A percentile compares a stretch with the other conserved stretches of the same genome.
phyloP scores from a whole-genome alignment of 2,113 vertebrate genomes.

The Oenanthe oenanthe region DNA sequence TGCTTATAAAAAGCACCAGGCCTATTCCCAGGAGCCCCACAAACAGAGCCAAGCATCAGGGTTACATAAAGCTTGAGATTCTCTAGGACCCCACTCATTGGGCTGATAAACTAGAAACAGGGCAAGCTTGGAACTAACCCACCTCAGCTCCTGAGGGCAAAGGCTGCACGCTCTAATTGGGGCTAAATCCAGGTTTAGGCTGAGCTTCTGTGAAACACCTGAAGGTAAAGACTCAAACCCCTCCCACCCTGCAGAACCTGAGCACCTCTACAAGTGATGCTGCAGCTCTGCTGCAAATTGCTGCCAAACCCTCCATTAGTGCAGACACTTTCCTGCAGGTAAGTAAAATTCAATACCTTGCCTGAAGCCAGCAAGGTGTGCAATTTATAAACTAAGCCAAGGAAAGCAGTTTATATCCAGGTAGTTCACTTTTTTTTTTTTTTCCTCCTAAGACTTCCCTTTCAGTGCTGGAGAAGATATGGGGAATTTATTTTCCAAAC shows the following conservation, averaged over 20 bases:
- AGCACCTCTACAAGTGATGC: not conserved
- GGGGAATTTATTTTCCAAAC: not conserved
- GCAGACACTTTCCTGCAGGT: not conserved
- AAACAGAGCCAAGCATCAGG: not conserved
- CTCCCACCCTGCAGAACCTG: accelerated
- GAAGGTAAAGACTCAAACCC: not conserved
- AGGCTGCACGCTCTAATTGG: accelerated
- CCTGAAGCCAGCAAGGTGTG: not conserved
- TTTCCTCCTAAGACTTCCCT: not conserved
- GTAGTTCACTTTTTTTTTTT: not conserved
- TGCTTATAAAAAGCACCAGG: not conserved
- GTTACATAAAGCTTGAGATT: not conserved
- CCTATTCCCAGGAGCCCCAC: not conserved
- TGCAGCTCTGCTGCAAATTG: not conserved
- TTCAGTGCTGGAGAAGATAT: not conserved
- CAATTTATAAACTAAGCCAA: not conserved
- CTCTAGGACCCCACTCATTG: not conserved
- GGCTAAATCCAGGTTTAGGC: accelerated
- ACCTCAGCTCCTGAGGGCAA: not conserved
- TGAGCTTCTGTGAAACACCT: not conserved
- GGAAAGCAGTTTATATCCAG: not conserved
- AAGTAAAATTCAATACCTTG: not conserved
- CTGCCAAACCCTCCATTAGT: not conserved
- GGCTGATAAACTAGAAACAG: not conserved
- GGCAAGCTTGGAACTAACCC: not conserved